These are phyloP conservation scores for Sylvicapra grimmia DNA, from an alignment of 2,113 vertebrate genomes.

Conservation along the genomic window DNA sequence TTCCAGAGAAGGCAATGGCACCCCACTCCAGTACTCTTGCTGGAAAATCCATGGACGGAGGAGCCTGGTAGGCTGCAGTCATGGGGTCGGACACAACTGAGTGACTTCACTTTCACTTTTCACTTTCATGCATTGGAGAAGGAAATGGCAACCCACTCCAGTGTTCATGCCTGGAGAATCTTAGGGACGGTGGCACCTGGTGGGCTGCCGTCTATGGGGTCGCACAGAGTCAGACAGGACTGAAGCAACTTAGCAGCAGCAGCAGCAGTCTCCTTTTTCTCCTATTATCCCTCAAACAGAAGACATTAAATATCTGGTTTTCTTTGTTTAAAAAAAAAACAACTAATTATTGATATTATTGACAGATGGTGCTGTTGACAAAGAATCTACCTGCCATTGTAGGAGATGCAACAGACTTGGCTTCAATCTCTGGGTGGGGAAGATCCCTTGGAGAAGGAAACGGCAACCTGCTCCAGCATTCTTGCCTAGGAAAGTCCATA, in stretches of 20 bases:
- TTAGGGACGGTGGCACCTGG: too few relatives aligned
- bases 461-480: neutral
- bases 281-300: neutral
- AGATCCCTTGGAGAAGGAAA: neutral
- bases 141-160: too few relatives aligned
- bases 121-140: too few relatives aligned
- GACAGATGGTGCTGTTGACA: neutral
- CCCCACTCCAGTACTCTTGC: too few relatives aligned
- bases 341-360: neutral
- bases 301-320: neutral
- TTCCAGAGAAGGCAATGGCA: neutral
- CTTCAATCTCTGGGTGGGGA: neutral
- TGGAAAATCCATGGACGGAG: too few relatives aligned
- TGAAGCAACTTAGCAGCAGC: too few relatives aligned
- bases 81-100: accelerated
- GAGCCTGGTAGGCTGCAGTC: too few relatives aligned
- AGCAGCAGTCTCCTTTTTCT: neutral
- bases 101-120: too few relatives aligned
- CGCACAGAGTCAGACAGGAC: too few relatives aligned
- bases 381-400: neutral
- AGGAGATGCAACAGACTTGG: neutral
- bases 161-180: too few relatives aligned
- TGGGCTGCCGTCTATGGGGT: too few relatives aligned
- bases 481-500: neutral
- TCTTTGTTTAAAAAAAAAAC: neutral